A percentile compares a stretch with the other conserved stretches of the same genome.
phyloP scores from a whole-genome alignment of 2,113 vertebrate species.

The Podarcis muralis region DNA sequence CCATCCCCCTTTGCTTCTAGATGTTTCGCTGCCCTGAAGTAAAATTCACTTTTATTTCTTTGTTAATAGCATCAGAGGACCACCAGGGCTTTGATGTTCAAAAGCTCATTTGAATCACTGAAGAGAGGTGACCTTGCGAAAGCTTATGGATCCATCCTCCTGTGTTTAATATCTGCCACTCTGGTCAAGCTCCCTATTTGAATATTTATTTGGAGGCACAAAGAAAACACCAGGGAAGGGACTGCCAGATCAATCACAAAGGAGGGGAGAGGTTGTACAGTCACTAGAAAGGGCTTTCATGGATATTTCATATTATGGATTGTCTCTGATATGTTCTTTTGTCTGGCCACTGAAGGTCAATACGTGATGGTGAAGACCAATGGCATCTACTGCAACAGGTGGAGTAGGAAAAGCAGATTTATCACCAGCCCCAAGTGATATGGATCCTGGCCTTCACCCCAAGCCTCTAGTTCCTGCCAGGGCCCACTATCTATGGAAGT shows the following conservation, averaged over 20 bases:
- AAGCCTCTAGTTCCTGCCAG: neutral
- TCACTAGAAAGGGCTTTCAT: constrained; percentile 14
- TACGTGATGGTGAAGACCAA: neutral
- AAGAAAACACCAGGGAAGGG: constrained; percentile 29
- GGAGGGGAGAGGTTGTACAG: neutral
- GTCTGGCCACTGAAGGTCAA: neutral
- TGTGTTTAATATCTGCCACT: constrained; percentile 46
- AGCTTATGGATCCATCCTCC: neutral
- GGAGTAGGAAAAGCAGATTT: neutral
- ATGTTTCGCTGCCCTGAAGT: constrained; percentile 36
- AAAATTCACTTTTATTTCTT: constrained; percentile 35
- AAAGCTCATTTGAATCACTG: constrained; percentile 48
- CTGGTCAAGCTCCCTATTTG: constrained; percentile 21
- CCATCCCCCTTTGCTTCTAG: neutral
- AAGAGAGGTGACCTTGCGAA: constrained; percentile 33
- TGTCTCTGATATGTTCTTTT: neutral
- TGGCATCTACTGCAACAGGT: neutral
- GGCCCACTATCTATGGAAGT: neutral
- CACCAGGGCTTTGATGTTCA: constrained; percentile 46
- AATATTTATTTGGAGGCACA: neutral
- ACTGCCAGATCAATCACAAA: constrained; percentile 24
- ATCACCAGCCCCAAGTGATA: neutral
- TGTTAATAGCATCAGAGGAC: constrained; percentile 42
- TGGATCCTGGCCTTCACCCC: neutral
- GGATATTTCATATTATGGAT: neutral